These are phyloP conservation scores for Thalassarche chlororhynchos DNA, from an alignment of 2,113 vertebrate species.

Conservation along the genomic window DNA sequence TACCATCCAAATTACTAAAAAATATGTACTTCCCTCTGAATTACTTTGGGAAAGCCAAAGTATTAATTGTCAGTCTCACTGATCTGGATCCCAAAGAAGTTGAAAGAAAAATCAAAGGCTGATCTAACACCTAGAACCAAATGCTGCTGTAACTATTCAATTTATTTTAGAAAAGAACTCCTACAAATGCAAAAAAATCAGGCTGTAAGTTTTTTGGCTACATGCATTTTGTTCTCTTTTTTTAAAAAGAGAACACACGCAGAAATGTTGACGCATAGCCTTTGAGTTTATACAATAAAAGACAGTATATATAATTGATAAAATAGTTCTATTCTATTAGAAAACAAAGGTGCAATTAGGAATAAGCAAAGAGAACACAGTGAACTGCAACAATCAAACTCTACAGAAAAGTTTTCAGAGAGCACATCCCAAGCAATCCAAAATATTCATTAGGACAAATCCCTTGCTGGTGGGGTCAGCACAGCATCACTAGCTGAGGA, in stretches of 20 bases:
- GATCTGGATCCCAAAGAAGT: neutral
- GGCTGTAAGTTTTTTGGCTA: neutral
- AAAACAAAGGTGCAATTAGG: neutral
- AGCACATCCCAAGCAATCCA: neutral
- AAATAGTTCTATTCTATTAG: neutral
- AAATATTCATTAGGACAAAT: neutral
- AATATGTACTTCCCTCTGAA: neutral
- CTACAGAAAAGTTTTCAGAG: neutral
- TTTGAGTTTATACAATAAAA: neutral
- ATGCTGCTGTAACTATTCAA: neutral
- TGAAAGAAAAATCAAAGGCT: neutral
- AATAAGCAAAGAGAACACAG: neutral
- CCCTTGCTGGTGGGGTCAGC: neutral
- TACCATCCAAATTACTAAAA: neutral
- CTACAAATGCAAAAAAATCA: neutral
- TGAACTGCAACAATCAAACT: neutral
- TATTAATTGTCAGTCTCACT: neutral
- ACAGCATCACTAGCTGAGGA: neutral
- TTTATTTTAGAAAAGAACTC: neutral
- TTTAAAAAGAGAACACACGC: neutral
- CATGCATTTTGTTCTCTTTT: neutral
- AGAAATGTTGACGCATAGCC: neutral
- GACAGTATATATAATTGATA: neutral
- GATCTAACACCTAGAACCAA: neutral
- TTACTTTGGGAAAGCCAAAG: neutral